phyloP scores from a whole-genome alignment of 2,797 vertebrate species.

The Aeoliscus strigatus region DNA sequence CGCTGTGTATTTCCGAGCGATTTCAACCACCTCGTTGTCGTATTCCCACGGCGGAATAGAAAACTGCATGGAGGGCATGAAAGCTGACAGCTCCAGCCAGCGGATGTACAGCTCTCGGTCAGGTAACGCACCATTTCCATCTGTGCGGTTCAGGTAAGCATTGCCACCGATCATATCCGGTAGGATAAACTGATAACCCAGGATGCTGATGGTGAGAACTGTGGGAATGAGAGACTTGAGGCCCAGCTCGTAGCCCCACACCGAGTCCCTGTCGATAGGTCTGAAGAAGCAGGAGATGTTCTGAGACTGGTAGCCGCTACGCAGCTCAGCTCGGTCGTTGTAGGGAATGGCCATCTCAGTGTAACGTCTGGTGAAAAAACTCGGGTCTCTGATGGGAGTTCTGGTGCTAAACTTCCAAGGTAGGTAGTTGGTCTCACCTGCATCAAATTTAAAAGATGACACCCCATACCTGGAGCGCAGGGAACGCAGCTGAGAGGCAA shows the following conservation, averaged over 20 bases:
- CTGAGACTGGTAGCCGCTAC: slow-evolving; percentile 89
- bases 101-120: slow-evolving; percentile 93
- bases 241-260: slow-evolving; percentile 94
- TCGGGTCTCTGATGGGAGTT: slow-evolving; percentile 82
- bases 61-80: slow-evolving; percentile 98
- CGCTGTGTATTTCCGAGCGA: slow-evolving; percentile 84
- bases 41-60: slow-evolving; percentile 94
- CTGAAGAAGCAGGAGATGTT: slow-evolving; percentile 97
- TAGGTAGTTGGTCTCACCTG: slow-evolving; percentile 89
- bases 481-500: slow-evolving; percentile 79
- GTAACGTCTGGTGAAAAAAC: slow-evolving; percentile 87
- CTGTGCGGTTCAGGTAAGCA: slow-evolving; percentile 72
- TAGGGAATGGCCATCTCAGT: slow-evolving; percentile 88
- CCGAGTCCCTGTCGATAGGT: slow-evolving; percentile 91
- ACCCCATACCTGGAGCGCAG: slow-evolving; percentile 83
- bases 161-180: slow-evolving; percentile 93
- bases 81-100: slow-evolving; percentile 93
- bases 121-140: slow-evolving; percentile 70
- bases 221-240: slow-evolving; percentile 94
- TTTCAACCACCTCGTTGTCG: slow-evolving; percentile 86
- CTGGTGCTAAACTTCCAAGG: slow-evolving; percentile 87
- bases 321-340: slow-evolving; percentile 84
- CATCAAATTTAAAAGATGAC: slow-evolving; percentile 93
- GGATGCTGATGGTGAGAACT: slow-evolving; percentile 82
- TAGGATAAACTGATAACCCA: slow-evolving; percentile 89